phyloP scores from a whole-genome alignment of 2,797 vertebrate genomes.

The Microcaecilia unicolor region DNA sequence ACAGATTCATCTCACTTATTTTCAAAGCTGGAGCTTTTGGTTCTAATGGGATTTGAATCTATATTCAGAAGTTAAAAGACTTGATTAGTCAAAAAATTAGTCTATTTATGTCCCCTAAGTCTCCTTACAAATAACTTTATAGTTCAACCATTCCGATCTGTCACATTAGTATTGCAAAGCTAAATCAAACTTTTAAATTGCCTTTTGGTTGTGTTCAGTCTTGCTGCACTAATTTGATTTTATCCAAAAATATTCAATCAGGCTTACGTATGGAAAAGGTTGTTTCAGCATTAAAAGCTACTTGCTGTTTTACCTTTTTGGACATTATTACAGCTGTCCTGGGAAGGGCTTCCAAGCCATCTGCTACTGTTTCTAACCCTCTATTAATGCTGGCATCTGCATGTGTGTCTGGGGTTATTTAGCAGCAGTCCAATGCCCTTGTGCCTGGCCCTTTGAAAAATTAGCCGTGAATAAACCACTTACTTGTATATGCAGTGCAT shows the following conservation, averaged over 20 bases:
- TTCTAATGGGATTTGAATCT: conserved; percentile 17
- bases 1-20: conserved; percentile 1
- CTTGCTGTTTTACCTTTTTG: conserved; percentile 56
- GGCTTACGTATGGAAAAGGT: conserved; percentile 42
- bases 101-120: not conserved
- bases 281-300: conserved; percentile 52
- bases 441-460: conserved; percentile 27
- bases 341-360: conserved; percentile 52
- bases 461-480: too few species aligned
- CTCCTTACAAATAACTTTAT: conserved; percentile 11
- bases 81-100: conserved; percentile 11
- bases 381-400: conserved; percentile 49
- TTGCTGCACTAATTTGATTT: conserved; percentile 37
- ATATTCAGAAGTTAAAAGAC: conserved; percentile 6
- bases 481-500: too few species aligned
- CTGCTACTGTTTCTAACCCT: conserved; percentile 41
- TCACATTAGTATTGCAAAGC: conserved; percentile 14
- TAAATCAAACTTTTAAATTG: conserved; percentile 29
- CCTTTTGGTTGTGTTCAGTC: conserved; percentile 28
- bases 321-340: conserved; percentile 43
- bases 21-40: conserved; percentile 17
- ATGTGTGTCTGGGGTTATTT: conserved; percentile 39
- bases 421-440: conserved; percentile 43
- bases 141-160: conserved; percentile 3
- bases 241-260: conserved; percentile 42